These are phyloP conservation scores for Xylocopa sonorina DNA, from an alignment of 1,140 invertebrate genomes.

Conservation along the genomic window DNA sequence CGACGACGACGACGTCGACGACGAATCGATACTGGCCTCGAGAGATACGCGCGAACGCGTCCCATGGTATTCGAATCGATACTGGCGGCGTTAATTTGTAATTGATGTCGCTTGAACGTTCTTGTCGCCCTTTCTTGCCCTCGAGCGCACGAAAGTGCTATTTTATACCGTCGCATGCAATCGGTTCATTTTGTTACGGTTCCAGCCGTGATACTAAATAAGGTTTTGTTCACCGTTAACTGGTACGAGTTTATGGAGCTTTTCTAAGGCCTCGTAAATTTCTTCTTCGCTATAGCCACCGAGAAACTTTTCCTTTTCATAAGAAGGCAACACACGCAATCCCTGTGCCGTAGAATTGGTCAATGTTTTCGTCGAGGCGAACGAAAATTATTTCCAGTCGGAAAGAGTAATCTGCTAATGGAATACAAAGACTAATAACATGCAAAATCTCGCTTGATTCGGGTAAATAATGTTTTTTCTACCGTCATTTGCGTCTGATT, in stretches of 20 bases:
- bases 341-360: no score
- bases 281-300: not conserved
- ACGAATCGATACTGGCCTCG: conserved; percentile 23
- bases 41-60: not conserved
- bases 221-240: not conserved
- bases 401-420: no score
- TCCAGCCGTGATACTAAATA: not conserved
- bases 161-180: no score
- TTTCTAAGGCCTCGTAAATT: not conserved
- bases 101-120: conserved; percentile 4
- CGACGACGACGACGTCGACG: no score
- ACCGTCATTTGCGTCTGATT: no score
- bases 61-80: conserved; percentile 23
- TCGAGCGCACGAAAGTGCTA: not conserved
- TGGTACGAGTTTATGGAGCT: not conserved
- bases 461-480: no score
- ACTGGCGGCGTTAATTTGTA: not conserved
- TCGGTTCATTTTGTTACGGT: not conserved
- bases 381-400: no score
- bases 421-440: no score
- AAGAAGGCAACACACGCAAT: no score
- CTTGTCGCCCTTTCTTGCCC: not conserved
- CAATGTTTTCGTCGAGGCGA: no score
- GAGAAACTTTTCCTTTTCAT: no score
- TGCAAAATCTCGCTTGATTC: no score